These are phyloP conservation scores for Hirtodrosophila alboralis DNA, from an alignment of 2,888 invertebrate genomes.

Conservation along the genomic window DNA sequence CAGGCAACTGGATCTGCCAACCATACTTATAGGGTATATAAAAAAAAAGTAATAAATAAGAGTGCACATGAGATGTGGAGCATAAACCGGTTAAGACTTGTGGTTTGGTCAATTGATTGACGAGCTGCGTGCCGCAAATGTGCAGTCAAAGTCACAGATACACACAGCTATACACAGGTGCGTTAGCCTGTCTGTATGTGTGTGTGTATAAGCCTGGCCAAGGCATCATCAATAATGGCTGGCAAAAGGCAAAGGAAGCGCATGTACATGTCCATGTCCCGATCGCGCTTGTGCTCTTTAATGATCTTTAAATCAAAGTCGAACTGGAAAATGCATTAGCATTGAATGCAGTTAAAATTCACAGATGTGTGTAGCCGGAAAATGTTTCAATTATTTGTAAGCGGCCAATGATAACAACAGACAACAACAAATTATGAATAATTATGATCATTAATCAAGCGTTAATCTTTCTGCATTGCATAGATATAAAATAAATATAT, in stretches of 20 bases:
- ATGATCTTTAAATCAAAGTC: constrained; percentile 74
- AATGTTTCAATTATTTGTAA: constrained; percentile 72
- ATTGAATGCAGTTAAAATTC: constrained; percentile 44
- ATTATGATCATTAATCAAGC: constrained; percentile 73
- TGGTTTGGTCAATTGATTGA: constrained; percentile 69
- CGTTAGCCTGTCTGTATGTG: constrained; percentile 22
- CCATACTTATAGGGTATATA: constrained; percentile 12
- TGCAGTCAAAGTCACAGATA: constrained; percentile 56
- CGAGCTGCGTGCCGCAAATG: constrained; percentile 76
- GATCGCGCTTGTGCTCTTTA: constrained; percentile 61
- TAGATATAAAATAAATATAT: too few relatives aligned
- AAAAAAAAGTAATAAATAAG: constrained; percentile 4
- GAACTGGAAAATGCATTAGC: constrained; percentile 60
- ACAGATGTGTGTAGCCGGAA: constrained; percentile 29
- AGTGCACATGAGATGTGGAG: constrained; percentile 50
- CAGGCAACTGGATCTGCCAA: too few relatives aligned
- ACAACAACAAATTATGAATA: constrained; percentile 69
- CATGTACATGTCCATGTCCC: constrained; percentile 72
- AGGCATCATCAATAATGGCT: constrained; percentile 63
- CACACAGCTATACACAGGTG: constrained; percentile 42
- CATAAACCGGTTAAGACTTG: constrained; percentile 70
- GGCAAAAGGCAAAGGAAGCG: constrained; percentile 75
- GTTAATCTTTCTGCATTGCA: constrained; percentile 65
- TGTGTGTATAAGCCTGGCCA: background rate
- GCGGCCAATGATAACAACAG: constrained; percentile 21